Evolutionary conservation across 2,888 invertebrate species (phyloP), one percentile per base, ranked within the genome.

Genomic region (Antitype chi): DNA sequence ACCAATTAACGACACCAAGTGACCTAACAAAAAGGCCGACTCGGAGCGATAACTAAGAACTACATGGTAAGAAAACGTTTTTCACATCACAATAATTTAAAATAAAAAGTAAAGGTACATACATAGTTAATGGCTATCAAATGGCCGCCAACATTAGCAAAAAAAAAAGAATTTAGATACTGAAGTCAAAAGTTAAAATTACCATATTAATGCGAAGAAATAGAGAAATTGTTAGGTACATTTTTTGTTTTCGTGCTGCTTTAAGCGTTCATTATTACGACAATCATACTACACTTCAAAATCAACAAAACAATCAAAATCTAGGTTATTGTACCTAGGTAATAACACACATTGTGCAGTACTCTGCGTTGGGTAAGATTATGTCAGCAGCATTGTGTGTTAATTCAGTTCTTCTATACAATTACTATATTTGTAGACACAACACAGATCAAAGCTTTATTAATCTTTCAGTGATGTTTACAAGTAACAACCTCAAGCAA

Each of bases 141-240:
- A n/a, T 28, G 23, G 20, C 38, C 47, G 17, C 8, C 2, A 28
- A 55, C 17, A 25, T 32, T 25, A 52, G 15, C 17, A 49, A 81
- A 70, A 66, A 64, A 47, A 60, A 53, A 28, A 57, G n/a, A 32
- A 23, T 15, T 59, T 57, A 62, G 23, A 53, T 68, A 69, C 32
- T 49, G 17, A 64, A 78, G 63, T 59, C 53, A 78, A 71, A 63
- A 63, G 32, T 77, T 43, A 49, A 1, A 9, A 60, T 83, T 64
- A 67, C 43, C 60, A 70, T 38, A 69, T 49, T 49, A 59, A 28
- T 49, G 38, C n/a, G n/a, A 53, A 57, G 6, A 62, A 64, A 66
- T 52, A n/a, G 5, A 47, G 0, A 60, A 77, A 60, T 62, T 72
- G n/a, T 43, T 52, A n/a, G n/a, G n/a, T n/a, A 57, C 55, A 59